Base-by-base conservation (phyloP, 92 coral and sea anemone species). In the Bergia puertoricense region DNA sequence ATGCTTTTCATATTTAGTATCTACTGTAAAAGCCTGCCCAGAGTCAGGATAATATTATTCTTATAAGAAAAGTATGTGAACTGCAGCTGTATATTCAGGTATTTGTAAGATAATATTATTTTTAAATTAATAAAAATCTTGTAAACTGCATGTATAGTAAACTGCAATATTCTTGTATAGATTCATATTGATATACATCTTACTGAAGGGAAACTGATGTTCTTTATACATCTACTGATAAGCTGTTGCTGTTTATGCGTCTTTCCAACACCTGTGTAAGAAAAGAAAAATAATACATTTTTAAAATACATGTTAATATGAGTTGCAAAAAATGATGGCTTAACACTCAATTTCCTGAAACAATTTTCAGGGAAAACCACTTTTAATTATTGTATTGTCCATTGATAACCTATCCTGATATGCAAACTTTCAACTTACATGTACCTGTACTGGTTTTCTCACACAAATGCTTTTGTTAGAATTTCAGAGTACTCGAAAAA, bases 151-250 rank as follows among this genome's bases (percentile, higher is more conserved):
- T 56, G 54, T 6, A 59, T 51, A 74, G 36, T 79, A 14, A 23
- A 40, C 41, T 67, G 81, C 7, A 45, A 41, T 16, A 23, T 18
- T 86, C 46, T 4, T 73, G 54, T 79, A 50, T 48, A 23, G 40
- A 50, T 79, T 79, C 2, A n/a, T 46, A 79, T 46, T 79, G 56
- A 79, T 79, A 48, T 79, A 48, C 82, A 22, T 79, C 43, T 45
- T 50, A 50, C 39, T 79, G 82, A 50, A 23, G 37, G 67, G 37
- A 41, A 50, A 46, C 18, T 46, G 65, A 10, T 50, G 39, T 38
- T 79, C 23, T 48, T 79, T 50, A 79, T 9, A 79, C 82, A 48
- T 79, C 82, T 46, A 79, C 82, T 50, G 82, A 79, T 48, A 48
- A 1, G 42, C 82, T 79, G 82, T 79, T 79, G 66, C 82, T 48